Conservation (phyloP, 2,888 invertebrate species). For the Lacanobia oleracea region DNA sequence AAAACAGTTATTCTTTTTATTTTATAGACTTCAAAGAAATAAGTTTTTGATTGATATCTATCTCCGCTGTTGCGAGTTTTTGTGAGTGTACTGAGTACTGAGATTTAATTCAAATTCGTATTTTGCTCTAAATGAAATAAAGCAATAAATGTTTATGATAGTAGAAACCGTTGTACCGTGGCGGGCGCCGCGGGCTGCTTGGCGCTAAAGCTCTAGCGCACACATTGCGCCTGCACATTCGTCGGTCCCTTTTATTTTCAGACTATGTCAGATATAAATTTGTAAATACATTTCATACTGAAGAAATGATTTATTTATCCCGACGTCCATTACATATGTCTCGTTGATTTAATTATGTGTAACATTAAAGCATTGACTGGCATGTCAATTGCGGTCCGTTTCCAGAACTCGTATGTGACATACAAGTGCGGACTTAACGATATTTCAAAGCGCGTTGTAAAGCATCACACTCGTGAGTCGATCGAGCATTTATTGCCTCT, state of each 20-base stretch:
- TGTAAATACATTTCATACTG: conserved; percentile 60
- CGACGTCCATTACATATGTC: conserved; percentile 66
- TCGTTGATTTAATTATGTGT: conserved; percentile 73
- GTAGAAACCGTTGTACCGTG: conserved; percentile 69
- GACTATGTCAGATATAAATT: conserved; percentile 61
- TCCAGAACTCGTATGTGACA: conserved; percentile 62
- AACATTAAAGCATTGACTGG: conserved; percentile 70
- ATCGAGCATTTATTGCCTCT: conserved; percentile 80
- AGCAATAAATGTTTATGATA: conserved; percentile 78
- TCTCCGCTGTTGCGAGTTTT: conserved; percentile 41
- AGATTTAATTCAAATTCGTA: conserved; percentile 75
- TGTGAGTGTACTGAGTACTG: conserved; percentile 53
- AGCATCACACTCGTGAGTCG: conserved; percentile 75
- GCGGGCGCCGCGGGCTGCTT: conserved; percentile 70
- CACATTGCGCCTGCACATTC: conserved; percentile 62
- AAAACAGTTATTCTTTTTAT: conserved; percentile 34
- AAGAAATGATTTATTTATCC: conserved; percentile 36
- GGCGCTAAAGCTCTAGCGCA: conserved; percentile 47
- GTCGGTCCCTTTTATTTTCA: conserved; percentile 68
- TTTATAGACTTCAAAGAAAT: conserved; percentile 42
- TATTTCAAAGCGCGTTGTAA: conserved; percentile 76
- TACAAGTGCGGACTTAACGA: conserved; percentile 54
- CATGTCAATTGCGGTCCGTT: conserved; percentile 72
- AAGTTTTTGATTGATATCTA: conserved; percentile 58
- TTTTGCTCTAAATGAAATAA: conserved; percentile 81